Percentiles rank a stretch among this genome's conserved stretches.
These are phyloP conservation scores for Meloidogyne hapla DNA, from an alignment of 1,140 invertebrate species.

Conservation along the genomic window DNA sequence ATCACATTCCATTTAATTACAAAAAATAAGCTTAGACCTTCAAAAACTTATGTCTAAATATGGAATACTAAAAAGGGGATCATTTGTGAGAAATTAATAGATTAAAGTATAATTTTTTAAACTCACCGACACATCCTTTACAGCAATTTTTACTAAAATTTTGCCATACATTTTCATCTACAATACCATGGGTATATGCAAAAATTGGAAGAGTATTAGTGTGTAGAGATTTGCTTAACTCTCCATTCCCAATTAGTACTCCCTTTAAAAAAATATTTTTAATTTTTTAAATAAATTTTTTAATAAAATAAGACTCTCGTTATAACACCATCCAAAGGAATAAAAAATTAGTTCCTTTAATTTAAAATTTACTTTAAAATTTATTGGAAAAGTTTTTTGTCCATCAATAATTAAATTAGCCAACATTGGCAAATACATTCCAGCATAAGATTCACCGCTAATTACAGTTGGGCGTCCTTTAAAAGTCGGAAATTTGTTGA, in stretches of 20 bases:
- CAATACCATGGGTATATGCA: slow-evolving; percentile 53
- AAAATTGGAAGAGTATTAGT: slow-evolving; percentile 50
- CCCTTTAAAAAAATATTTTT: slow-evolving; percentile 24
- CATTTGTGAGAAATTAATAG: no score
- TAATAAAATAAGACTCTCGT: no score
- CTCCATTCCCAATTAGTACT: slow-evolving; percentile 58
- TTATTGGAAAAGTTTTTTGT: slow-evolving; percentile 19
- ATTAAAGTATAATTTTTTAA: no score
- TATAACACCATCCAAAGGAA: no score
- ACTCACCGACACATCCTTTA: slow-evolving; percentile 24
- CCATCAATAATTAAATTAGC: slow-evolving; percentile 63
- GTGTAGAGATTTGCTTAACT: slow-evolving; percentile 48
- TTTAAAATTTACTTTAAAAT: slow-evolving; percentile 35
- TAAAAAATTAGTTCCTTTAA: no score
- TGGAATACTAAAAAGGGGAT: no score
- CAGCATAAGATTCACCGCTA: slow-evolving; percentile 66
- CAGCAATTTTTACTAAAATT: slow-evolving; percentile 50
- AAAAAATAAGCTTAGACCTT: no score
- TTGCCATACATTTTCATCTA: slow-evolving; percentile 56
- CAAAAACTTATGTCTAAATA: no score
- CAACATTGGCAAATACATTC: slow-evolving; percentile 67
- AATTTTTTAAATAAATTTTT: slow-evolving; percentile 1
- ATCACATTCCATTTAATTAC: no score
- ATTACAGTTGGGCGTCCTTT: slow-evolving; percentile 65
- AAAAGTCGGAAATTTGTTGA: slow-evolving; percentile 68